Evolutionary conservation across 1,140 invertebrate species (phyloP).

Genomic region (Drosophila setifemur): DNA sequence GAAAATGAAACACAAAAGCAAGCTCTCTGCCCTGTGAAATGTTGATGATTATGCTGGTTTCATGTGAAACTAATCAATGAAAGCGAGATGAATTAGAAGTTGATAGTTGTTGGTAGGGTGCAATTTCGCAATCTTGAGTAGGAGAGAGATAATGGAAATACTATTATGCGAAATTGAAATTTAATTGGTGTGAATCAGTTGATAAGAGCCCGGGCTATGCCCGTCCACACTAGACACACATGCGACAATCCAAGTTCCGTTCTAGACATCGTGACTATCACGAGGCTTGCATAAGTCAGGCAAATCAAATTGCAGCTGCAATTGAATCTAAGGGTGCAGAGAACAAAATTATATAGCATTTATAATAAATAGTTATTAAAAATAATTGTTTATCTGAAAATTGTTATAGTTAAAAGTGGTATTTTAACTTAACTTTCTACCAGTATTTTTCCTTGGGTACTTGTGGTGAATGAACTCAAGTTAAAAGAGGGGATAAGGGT

Average conservation of each 20-base stretch:
- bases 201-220: conserved; percentile 19
- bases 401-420: too few relatives aligned
- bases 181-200: conserved; percentile 42
- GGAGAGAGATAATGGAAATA: background rate
- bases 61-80: conserved; percentile 26
- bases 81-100: conserved; percentile 20
- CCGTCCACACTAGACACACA: background rate
- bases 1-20: too few relatives aligned
- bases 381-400: too few relatives aligned
- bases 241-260: conserved; percentile 15
- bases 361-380: too few relatives aligned
- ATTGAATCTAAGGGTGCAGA: too few relatives aligned
- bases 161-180: conserved; percentile 33
- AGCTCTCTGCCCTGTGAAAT: too few relatives aligned
- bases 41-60: too few relatives aligned
- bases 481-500: too few relatives aligned
- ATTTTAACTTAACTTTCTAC: too few relatives aligned
- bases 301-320: conserved; percentile 29
- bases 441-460: too few relatives aligned
- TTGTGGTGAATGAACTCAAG: too few relatives aligned
- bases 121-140: background rate
- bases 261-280: conserved; percentile 58
- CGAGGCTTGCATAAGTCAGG: conserved; percentile 34
- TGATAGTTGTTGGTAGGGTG: conserved; percentile 27
- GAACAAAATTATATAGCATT: too few relatives aligned